Base-by-base conservation (phyloP, 2,797 vertebrate species). In the Triplophysa bombifrons region DNA sequence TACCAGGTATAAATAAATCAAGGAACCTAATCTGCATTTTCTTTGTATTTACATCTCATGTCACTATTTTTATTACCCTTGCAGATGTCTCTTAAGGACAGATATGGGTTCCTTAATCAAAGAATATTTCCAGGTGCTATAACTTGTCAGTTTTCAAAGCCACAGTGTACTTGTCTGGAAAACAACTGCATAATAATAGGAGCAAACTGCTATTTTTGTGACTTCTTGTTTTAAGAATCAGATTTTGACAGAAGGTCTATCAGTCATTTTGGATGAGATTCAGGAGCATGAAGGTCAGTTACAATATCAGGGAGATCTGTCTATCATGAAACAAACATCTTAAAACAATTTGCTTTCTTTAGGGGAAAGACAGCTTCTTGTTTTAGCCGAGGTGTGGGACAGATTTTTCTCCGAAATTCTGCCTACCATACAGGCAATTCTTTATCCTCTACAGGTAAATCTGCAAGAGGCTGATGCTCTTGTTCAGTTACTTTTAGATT, bases 391-490 rank as follows among this genome's bases (percentile, higher is more conserved):
- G 83, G 86, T 93, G 70, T 96, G 95, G 95, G 93, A 95, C 84
- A 90, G 94, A 72, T 95, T 95, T 89, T 96, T 95, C 85, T 93
- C 92, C 9, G 94, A 96, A 88, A 95, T 93, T 68, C 91, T 96
- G 74, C 95, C 95, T 30, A 95, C 92, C 1, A 88, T 95, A 63
- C 95, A 96, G 86, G 95, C 95, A 22, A 95, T 96, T 88, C 95
- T 96, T 87, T 93, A 95, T 78, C 95, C 95, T 19, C 92, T 96
- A 65, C 95, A 96, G 94, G 95, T 95, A 90, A 93, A 69, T 44
- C 0, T 69, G 67, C 7, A 60, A 7, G 8, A 72, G 3, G 8
- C 17, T 34, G 56, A 4, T 60, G 17, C 38, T 27, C 0, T 6
- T 44, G 12, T 11, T 9, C n/a, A 38, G 10, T n/a, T 44, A 38